Conservation (phyloP, 2,113 vertebrate genomes). For the Paramisgurnus dabryanus region DNA sequence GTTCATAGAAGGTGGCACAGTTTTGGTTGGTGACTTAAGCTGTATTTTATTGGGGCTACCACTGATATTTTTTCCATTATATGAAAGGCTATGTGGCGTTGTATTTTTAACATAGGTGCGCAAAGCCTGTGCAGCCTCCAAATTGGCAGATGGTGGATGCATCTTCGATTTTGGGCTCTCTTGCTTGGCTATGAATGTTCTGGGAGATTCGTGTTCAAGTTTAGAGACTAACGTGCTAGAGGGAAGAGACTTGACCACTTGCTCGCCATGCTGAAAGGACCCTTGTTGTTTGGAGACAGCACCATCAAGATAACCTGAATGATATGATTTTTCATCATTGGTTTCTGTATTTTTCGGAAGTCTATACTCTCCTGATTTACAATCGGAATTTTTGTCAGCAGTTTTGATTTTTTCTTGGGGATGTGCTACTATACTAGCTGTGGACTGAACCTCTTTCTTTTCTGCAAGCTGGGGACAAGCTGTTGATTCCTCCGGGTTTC, state of each 20-base stretch:
- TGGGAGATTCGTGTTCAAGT: slow-evolving; percentile 68
- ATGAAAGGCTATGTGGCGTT: slow-evolving; percentile 71
- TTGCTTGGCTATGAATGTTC: slow-evolving; percentile 74
- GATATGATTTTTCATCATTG: slow-evolving; percentile 65
- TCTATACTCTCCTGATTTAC: slow-evolving; percentile 67
- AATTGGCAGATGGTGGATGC: slow-evolving; percentile 70
- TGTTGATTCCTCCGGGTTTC: slow-evolving; percentile 73
- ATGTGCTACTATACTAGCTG: slow-evolving; percentile 36
- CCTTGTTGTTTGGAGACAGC: slow-evolving; percentile 78
- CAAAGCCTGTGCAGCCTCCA: slow-evolving; percentile 69
- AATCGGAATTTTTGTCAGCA: slow-evolving; percentile 61
- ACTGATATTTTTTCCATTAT: slow-evolving; percentile 69
- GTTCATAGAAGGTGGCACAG: slow-evolving; percentile 59
- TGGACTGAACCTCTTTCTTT: slow-evolving; percentile 33
- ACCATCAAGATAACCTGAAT: slow-evolving; percentile 55
- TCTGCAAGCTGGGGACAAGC: slow-evolving; percentile 56
- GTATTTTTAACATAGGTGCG: slow-evolving; percentile 81
- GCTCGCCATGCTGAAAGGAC: slow-evolving; percentile 65
- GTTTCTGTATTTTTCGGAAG: slow-evolving; percentile 69
- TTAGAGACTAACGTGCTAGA: slow-evolving; percentile 71
- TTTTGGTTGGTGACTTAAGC: slow-evolving; percentile 86
- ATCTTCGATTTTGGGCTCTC: slow-evolving; percentile 81
- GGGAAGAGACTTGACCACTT: slow-evolving; percentile 69
- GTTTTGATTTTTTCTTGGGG: slow-evolving; percentile 64
- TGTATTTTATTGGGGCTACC: slow-evolving; percentile 86